A percentile compares a stretch with the other conserved stretches of the same genome.
phyloP scores from a whole-genome alignment of 2,888 invertebrate genomes.

The Hypomecis punctinalis region DNA sequence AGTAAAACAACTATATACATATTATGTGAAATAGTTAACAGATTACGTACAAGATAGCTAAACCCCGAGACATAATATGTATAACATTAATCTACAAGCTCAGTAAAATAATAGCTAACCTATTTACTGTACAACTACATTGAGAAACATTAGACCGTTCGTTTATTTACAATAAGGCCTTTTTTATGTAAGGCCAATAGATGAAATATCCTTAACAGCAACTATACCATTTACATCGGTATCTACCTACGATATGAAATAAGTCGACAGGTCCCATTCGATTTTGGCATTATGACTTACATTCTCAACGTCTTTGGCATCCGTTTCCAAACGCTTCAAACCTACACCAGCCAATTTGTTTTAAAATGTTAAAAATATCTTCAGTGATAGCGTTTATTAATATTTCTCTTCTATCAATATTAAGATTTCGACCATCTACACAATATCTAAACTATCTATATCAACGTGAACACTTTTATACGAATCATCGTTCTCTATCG shows the following conservation, averaged over 20 bases:
- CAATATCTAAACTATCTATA: conserved; percentile 36
- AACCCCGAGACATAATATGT: conserved; percentile 47
- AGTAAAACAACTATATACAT: conserved; percentile 29
- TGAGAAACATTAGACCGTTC: conserved; percentile 65
- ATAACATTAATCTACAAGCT: conserved; percentile 51
- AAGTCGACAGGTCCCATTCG: conserved; percentile 75
- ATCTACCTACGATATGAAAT: conserved; percentile 79
- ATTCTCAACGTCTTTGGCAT: conserved; percentile 69
- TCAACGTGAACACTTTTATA: conserved; percentile 57
- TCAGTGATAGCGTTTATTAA: not conserved
- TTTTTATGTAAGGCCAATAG: conserved; percentile 30
- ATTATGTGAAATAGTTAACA: conserved; percentile 35
- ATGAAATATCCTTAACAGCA: conserved; percentile 17
- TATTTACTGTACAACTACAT: conserved; percentile 62
- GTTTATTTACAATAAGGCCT: conserved; percentile 50
- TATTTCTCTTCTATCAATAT: conserved; percentile 5
- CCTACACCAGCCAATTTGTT: conserved; percentile 15
- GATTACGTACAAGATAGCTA: conserved; percentile 54
- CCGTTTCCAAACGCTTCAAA: conserved; percentile 32
- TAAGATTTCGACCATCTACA: conserved; percentile 10
- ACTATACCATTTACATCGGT: conserved; percentile 35
- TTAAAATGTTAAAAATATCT: conserved; percentile 16
- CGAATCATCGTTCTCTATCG: conserved; percentile 35
- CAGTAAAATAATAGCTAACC: conserved; percentile 34
- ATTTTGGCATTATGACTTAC: conserved; percentile 67